A percentile compares a stretch with the other conserved stretches of the same genome.
These are phyloP conservation scores for Clupea harengus DNA, from an alignment of 2,113 vertebrate genomes.

Conservation along the genomic window DNA sequence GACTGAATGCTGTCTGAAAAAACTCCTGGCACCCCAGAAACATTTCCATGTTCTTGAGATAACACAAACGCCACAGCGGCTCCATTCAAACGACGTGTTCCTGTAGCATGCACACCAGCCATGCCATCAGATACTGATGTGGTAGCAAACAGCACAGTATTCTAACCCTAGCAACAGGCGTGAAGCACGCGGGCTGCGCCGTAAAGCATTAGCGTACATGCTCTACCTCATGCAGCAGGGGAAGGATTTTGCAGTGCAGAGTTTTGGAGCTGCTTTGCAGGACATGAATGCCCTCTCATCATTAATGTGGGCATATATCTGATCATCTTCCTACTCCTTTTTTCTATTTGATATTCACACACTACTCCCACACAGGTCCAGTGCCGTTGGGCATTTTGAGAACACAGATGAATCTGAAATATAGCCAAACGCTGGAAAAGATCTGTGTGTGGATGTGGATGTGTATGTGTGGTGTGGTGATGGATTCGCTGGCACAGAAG, in stretches of 20 bases:
- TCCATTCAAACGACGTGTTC: no score
- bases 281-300: background rate
- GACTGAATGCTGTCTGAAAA: no score
- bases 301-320: constrained; percentile 7
- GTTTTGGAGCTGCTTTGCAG: background rate
- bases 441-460: background rate
- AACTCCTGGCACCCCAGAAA: no score
- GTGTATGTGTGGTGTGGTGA: background rate
- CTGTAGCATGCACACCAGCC: no score
- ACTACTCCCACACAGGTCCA: constrained; percentile 1
- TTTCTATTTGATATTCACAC: constrained; percentile 11
- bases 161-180: no score
- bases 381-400: background rate
- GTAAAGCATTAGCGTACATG: background rate
- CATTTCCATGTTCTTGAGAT: no score
- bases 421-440: background rate
- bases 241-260: background rate
- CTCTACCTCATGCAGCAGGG: background rate
- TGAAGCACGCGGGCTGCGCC: no score
- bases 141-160: no score
- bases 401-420: background rate
- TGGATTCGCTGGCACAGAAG: background rate
- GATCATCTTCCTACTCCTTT: background rate
- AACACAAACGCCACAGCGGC: no score
- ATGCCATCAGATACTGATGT: no score